Percentiles rank a stretch among this genome's conserved stretches.
These are phyloP conservation scores for Python bivittatus DNA, from an alignment of 2,113 vertebrate species.

Conservation along the genomic window DNA sequence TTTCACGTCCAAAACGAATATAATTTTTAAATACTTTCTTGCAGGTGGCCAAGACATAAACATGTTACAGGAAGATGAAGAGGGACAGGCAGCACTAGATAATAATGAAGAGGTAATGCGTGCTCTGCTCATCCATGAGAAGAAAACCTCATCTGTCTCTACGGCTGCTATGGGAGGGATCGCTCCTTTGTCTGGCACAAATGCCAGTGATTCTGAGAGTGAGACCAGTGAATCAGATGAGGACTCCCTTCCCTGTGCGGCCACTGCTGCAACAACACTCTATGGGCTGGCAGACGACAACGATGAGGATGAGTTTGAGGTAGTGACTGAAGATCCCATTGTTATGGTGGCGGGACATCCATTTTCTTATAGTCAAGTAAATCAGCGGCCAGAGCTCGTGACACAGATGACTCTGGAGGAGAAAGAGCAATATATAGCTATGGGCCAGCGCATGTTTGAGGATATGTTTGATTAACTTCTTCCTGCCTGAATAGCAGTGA, in stretches of 20 bases:
- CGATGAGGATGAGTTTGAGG: conserved; percentile 92
- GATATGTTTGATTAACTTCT: conserved; percentile 91
- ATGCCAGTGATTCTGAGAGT: conserved; percentile 92
- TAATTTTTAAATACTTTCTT: conserved; percentile 32
- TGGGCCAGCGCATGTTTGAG: conserved; percentile 93
- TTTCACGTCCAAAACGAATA: not conserved
- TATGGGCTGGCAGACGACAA: conserved; percentile 81
- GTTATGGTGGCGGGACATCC: conserved; percentile 88
- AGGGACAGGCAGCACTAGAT: conserved; percentile 72
- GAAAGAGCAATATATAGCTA: conserved; percentile 95
- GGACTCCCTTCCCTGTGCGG: conserved; percentile 73
- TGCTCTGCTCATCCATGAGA: conserved; percentile 95
- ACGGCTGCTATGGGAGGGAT: conserved; percentile 59
- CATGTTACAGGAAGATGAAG: conserved; percentile 74
- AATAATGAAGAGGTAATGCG: conserved; percentile 98
- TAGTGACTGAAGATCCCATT: conserved; percentile 85
- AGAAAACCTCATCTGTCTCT: conserved; percentile 76
- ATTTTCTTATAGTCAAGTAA: conserved; percentile 89
- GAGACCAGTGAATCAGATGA: conserved; percentile 98
- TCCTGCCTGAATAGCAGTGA: not conserved
- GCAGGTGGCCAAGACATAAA: conserved; percentile 74
- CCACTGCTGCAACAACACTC: accelerated
- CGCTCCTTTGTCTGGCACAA: conserved; percentile 64
- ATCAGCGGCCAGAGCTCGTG: conserved; percentile 92
- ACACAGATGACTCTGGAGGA: conserved; percentile 93